These are phyloP conservation scores for Drosophila lutescens DNA, from an alignment of 2,888 invertebrate species.

Conservation along the genomic window DNA sequence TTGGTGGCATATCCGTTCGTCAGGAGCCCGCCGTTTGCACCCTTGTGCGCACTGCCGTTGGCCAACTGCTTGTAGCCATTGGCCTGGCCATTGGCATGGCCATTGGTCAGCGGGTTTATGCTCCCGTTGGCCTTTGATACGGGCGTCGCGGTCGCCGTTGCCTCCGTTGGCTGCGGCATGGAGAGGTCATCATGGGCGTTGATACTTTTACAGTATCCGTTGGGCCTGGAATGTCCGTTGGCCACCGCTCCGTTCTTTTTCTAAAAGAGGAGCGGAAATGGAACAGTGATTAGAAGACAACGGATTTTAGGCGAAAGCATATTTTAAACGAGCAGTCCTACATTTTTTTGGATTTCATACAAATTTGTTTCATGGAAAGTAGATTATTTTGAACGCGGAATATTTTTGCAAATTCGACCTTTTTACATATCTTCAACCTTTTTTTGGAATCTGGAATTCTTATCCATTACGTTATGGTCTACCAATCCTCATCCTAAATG, in stretches of 20 bases:
- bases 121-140: conserved; percentile 53
- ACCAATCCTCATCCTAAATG: too few relatives aligned
- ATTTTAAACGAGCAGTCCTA: too few relatives aligned
- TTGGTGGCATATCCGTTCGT: conserved; percentile 76
- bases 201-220: conserved; percentile 76
- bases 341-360: too few relatives aligned
- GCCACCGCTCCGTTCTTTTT: conserved; percentile 62
- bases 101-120: conserved; percentile 58
- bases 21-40: conserved; percentile 69
- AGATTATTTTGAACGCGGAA: too few relatives aligned
- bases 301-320: too few relatives aligned
- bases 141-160: conserved; percentile 33
- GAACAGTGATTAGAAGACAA: too few relatives aligned
- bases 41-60: conserved; percentile 68
- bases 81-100: conserved; percentile 74
- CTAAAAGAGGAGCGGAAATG: conserved; percentile 26
- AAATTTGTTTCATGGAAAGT: too few relatives aligned
- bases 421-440: too few relatives aligned
- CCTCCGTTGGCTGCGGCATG: conserved; percentile 62
- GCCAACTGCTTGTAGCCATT: conserved; percentile 72
- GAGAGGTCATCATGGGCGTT: conserved; percentile 70
- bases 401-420: too few relatives aligned
- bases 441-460: too few relatives aligned
- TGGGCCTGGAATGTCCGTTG: conserved; percentile 67
- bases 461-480: too few relatives aligned